These are phyloP conservation scores for Zingel zingel DNA, from an alignment of 2,113 vertebrate genomes.

Conservation along the genomic window DNA sequence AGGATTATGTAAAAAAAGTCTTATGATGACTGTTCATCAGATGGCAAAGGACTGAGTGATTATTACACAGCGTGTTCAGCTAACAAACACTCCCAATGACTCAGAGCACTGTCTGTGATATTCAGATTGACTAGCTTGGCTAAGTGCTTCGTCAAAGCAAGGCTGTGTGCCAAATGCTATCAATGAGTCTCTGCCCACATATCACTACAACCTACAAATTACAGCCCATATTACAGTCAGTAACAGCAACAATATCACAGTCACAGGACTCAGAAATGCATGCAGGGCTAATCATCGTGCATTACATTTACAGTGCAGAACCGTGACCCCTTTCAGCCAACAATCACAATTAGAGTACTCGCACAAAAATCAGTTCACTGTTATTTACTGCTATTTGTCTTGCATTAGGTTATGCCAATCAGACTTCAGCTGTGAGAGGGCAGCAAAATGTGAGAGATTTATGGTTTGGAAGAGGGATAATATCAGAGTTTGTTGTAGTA, in stretches of 20 bases:
- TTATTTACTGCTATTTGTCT: slow-evolving; percentile 64
- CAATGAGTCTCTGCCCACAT: slow-evolving; percentile 68
- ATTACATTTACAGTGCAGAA: slow-evolving; percentile 54
- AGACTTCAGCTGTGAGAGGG: slow-evolving; percentile 19
- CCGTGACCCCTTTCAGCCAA: slow-evolving; percentile 67
- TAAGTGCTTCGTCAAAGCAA: slow-evolving; percentile 63
- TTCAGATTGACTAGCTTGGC: slow-evolving; percentile 70
- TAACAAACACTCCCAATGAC: slow-evolving; percentile 71
- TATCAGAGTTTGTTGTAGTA: slow-evolving; percentile 12
- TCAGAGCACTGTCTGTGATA: slow-evolving; percentile 59
- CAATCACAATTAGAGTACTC: slow-evolving; percentile 57
- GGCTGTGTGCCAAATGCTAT: slow-evolving; percentile 71
- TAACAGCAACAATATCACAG: slow-evolving; percentile 64
- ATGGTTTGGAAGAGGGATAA: slow-evolving; percentile 15
- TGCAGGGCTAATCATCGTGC: slow-evolving; percentile 60
- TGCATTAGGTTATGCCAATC: slow-evolving; percentile 30
- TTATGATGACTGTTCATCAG: slow-evolving; percentile 77
- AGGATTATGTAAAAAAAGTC: slow-evolving; percentile 80
- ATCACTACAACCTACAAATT: slow-evolving; percentile 65
- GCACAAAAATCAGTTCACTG: slow-evolving; percentile 51
- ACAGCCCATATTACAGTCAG: slow-evolving; percentile 63
- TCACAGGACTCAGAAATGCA: slow-evolving; percentile 64
- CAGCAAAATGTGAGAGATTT: slow-evolving; percentile 11
- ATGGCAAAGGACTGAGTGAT: slow-evolving; percentile 69
- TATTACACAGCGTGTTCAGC: slow-evolving; percentile 61